Evolutionary conservation across 2,888 invertebrate species (phyloP).

Genomic region (Callimorpha dominula): DNA sequence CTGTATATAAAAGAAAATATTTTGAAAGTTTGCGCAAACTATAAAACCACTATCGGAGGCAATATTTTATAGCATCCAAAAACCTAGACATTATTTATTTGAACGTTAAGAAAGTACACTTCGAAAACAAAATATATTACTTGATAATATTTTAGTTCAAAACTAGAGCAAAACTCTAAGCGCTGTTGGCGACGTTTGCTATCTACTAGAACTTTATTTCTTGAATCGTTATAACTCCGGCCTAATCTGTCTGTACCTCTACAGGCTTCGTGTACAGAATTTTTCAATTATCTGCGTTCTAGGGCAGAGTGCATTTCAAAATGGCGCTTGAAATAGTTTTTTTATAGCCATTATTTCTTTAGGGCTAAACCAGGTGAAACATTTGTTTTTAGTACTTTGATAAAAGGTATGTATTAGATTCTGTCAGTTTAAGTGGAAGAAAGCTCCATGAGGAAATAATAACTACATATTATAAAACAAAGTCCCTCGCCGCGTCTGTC

Average conservation of each 20-base stretch:
- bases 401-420: neutral
- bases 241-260: conserved; percentile 21
- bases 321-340: neutral
- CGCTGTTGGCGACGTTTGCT: conserved; percentile 1
- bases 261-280: conserved; percentile 17
- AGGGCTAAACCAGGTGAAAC: neutral
- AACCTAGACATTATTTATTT: neutral
- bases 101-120: conserved; percentile 3
- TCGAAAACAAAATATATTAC: conserved; percentile 4
- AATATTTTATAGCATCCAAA: neutral
- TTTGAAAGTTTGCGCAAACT: neutral
- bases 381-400: neutral
- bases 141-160: conserved; percentile 13
- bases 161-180: conserved; percentile 21
- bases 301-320: neutral
- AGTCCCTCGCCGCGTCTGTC: too few relatives aligned
- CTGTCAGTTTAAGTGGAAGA: neutral
- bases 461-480: too few relatives aligned
- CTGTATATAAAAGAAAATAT: neutral
- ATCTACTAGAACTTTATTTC: conserved; percentile 33
- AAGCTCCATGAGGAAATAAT: too few relatives aligned
- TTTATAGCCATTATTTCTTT: neutral
- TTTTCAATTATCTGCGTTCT: conserved; percentile 22
- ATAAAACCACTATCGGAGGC: neutral
- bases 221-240: conserved; percentile 22